Evolutionary conservation across 2,888 invertebrate genomes (phyloP).

Genomic region (Branchipolynoe longqiensis): DNA sequence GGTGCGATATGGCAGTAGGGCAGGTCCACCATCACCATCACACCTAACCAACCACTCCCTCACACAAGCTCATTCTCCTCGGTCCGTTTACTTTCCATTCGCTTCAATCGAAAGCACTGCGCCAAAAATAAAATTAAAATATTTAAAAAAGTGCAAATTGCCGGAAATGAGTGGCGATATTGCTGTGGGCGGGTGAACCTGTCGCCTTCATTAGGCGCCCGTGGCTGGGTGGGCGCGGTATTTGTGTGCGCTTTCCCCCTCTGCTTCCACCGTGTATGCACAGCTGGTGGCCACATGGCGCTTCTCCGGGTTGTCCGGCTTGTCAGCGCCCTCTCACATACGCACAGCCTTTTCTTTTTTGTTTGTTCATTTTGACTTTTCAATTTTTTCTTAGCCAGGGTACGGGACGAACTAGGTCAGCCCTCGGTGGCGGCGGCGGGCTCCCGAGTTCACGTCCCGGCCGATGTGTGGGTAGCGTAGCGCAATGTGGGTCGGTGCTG

Average conservation of each 20-base stretch:
- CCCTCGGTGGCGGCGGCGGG: not conserved
- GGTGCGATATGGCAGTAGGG: too few relatives aligned
- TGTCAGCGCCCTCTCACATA: constrained; percentile 9
- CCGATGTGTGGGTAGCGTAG: constrained; percentile 32
- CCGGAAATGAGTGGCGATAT: constrained; percentile 13
- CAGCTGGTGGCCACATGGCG: constrained; percentile 45
- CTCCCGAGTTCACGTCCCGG: not conserved
- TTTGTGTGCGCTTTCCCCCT: constrained; percentile 8
- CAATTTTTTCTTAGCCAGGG: too few relatives aligned
- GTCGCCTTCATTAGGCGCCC: constrained; percentile 28
- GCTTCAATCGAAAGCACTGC: not conserved
- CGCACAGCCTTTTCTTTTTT: not conserved
- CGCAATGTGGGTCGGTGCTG: too few relatives aligned
- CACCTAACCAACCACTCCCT: too few relatives aligned
- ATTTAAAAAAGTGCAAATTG: too few relatives aligned
- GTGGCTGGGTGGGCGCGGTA: constrained; percentile 38
- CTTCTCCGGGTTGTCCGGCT: constrained; percentile 18
- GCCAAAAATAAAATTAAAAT: too few relatives aligned
- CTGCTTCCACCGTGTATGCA: constrained; percentile 34
- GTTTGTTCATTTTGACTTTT: too few relatives aligned
- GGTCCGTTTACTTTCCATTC: too few relatives aligned
- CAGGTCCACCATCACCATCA: too few relatives aligned
- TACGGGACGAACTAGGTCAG: constrained; percentile 30
- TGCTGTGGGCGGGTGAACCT: not conserved
- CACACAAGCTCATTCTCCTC: too few relatives aligned